Evolutionary conservation across 2,113 vertebrate genomes (phyloP).

Genomic region (Myiopsitta monachus): DNA sequence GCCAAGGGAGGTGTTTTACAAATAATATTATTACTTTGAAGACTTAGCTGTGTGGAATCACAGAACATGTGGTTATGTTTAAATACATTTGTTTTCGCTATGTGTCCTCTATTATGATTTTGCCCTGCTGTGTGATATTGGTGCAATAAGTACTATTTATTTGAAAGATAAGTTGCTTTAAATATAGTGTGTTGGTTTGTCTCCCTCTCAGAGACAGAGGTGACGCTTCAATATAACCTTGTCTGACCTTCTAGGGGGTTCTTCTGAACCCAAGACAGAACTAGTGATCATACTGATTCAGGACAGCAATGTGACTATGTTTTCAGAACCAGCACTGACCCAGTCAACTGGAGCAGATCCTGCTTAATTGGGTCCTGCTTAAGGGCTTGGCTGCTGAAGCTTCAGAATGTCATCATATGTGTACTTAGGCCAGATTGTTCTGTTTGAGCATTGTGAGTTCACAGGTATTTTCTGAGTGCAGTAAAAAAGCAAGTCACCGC

Average conservation of each 20-base stretch:
- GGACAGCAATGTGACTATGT: background rate
- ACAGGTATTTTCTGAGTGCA: background rate
- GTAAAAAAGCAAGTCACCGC: background rate
- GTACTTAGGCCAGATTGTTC: background rate
- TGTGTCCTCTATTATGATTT: slow-evolving; percentile 39
- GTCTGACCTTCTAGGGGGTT: background rate
- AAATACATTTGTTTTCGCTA: slow-evolving; percentile 47
- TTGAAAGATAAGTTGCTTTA: slow-evolving; percentile 12
- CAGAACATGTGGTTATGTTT: slow-evolving; percentile 50
- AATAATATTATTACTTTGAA: slow-evolving; percentile 60
- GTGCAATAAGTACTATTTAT: slow-evolving; percentile 27
- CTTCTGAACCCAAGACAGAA: background rate
- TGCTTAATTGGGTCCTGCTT: background rate
- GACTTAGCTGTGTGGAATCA: slow-evolving; percentile 5
- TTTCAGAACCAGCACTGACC: background rate
- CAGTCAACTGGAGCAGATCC: background rate
- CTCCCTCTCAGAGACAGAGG: background rate
- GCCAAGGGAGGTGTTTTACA: slow-evolving; percentile 50
- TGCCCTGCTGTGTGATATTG: slow-evolving; percentile 11
- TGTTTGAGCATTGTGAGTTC: background rate
- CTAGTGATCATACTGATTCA: background rate
- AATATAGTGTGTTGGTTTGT: background rate
- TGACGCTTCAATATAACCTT: background rate
- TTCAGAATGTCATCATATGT: background rate
- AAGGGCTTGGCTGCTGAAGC: background rate